phyloP scores from a whole-genome alignment of 2,888 invertebrate genomes.

The Hyposoter dolosus region DNA sequence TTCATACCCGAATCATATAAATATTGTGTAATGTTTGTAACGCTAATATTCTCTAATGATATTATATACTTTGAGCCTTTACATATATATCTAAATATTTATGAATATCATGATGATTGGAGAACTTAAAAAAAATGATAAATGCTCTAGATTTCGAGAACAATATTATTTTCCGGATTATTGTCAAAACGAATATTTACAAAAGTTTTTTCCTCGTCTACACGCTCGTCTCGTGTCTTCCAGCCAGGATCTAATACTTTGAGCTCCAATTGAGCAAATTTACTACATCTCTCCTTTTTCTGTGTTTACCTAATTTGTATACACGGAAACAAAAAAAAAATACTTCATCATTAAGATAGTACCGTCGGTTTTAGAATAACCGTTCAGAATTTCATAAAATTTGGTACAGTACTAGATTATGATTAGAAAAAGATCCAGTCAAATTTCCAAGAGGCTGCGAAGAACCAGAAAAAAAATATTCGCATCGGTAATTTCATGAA shows the following conservation, averaged over 20 bases:
- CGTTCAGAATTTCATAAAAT: too few species aligned
- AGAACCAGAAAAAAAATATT: too few species aligned
- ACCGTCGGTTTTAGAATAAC: too few species aligned
- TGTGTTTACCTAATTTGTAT: constrained; percentile 32
- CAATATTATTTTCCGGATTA: constrained; percentile 42
- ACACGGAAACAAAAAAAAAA: constrained; percentile 28
- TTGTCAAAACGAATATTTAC: neutral
- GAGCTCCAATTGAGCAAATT: constrained; percentile 35
- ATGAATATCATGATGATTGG: constrained; percentile 67
- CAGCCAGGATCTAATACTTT: constrained; percentile 57
- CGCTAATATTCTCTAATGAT: constrained; percentile 43
- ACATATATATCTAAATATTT: constrained; percentile 71
- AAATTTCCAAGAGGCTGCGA: too few species aligned
- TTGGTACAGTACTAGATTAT: too few species aligned
- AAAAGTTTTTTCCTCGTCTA: constrained; percentile 22
- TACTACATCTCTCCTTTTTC: constrained; percentile 24
- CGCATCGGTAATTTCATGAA: too few species aligned
- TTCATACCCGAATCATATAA: constrained; percentile 24
- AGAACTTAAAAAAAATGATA: constrained; percentile 55
- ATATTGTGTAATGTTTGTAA: too few species aligned
- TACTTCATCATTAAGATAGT: neutral
- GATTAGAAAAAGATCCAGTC: too few species aligned
- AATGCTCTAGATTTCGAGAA: constrained; percentile 40
- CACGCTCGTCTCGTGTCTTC: constrained; percentile 67
- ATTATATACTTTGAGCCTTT: constrained; percentile 47